Percentiles rank a stretch among this genome's conserved stretches.
These are phyloP conservation scores for Teinopalpus imperialis DNA, from an alignment of 2,888 invertebrate species.

Conservation along the genomic window DNA sequence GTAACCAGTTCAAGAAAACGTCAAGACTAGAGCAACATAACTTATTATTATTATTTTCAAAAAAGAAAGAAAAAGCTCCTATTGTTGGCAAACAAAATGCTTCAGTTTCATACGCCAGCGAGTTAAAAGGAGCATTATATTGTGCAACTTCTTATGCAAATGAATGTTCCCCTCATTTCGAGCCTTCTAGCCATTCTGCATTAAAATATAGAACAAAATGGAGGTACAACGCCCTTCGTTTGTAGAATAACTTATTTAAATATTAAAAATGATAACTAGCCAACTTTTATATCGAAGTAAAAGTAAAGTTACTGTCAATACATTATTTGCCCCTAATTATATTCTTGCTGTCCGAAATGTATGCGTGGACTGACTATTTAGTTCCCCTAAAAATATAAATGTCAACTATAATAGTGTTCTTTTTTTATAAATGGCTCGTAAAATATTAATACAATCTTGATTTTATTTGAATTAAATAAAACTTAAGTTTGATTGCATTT, in stretches of 20 bases:
- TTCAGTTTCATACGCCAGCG: slow-evolving; percentile 30
- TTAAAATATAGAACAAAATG: slow-evolving; percentile 56
- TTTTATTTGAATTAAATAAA: too few relatives aligned
- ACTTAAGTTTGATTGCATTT: too few relatives aligned
- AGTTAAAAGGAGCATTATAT: slow-evolving; percentile 53
- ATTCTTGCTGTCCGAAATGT: too few relatives aligned
- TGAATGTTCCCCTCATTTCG: slow-evolving; percentile 56
- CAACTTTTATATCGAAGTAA: slow-evolving; percentile 43
- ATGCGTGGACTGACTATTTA: too few relatives aligned
- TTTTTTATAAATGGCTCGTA: too few relatives aligned
- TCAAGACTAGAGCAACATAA: not conserved
- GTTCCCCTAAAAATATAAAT: too few relatives aligned
- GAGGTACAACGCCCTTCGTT: slow-evolving; percentile 39
- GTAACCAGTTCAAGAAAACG: not conserved
- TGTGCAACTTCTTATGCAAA: slow-evolving; percentile 60
- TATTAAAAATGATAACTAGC: slow-evolving; percentile 16
- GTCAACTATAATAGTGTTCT: too few relatives aligned
- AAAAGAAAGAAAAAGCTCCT: slow-evolving; percentile 38
- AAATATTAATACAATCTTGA: too few relatives aligned
- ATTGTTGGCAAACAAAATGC: slow-evolving; percentile 56
- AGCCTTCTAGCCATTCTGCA: slow-evolving; percentile 58
- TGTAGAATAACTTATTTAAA: slow-evolving; percentile 19
- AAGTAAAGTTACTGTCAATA: too few relatives aligned
- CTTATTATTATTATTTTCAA: slow-evolving; percentile 1
- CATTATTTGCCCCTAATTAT: too few relatives aligned